Percentiles rank a stretch among this genome's conserved stretches.
Evolutionary conservation across 2,797 vertebrate species (phyloP).

Genomic region (Danio jaintianensis): DNA sequence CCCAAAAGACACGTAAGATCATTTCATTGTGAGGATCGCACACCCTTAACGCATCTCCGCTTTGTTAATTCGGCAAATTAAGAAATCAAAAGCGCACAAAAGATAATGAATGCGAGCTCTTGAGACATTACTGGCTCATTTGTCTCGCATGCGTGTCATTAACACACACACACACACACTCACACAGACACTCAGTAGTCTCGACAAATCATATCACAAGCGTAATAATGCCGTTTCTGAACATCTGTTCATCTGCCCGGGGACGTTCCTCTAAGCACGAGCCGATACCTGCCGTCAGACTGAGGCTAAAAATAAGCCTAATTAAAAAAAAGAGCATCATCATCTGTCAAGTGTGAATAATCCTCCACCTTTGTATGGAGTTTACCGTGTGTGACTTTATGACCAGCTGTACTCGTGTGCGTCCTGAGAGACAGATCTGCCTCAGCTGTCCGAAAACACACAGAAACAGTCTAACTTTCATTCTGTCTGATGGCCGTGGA

Average conservation of each 20-base stretch:
- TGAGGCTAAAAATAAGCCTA: slow-evolving; percentile 50
- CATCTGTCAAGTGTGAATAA: slow-evolving; percentile 28
- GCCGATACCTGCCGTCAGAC: slow-evolving; percentile 36
- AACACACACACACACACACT: slow-evolving; percentile 7
- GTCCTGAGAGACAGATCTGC: slow-evolving; percentile 14
- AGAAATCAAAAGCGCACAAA: slow-evolving; percentile 1
- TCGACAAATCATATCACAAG: slow-evolving; percentile 2
- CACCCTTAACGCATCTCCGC: background rate
- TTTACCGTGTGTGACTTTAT: slow-evolving; percentile 44
- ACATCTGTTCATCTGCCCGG: slow-evolving; percentile 47
- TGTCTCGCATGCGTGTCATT: background rate
- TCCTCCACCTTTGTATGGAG: slow-evolving; percentile 34
- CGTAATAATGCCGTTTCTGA: slow-evolving; percentile 38
- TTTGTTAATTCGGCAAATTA: slow-evolving; percentile 12
- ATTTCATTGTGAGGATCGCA: too few species aligned
- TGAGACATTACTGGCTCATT: background rate
- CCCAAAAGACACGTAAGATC: too few species aligned
- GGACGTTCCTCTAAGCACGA: slow-evolving; percentile 9
- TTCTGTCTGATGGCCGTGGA: slow-evolving; percentile 27
- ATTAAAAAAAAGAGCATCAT: slow-evolving; percentile 49
- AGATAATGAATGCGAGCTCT: background rate
- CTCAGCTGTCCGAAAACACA: slow-evolving; percentile 33
- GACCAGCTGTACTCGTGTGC: background rate
- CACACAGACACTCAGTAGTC: background rate
- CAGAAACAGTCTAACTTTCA: slow-evolving; percentile 12